phyloP scores from a whole-genome alignment of 2,113 vertebrate genomes.

The Drymodes brunneopygia region DNA sequence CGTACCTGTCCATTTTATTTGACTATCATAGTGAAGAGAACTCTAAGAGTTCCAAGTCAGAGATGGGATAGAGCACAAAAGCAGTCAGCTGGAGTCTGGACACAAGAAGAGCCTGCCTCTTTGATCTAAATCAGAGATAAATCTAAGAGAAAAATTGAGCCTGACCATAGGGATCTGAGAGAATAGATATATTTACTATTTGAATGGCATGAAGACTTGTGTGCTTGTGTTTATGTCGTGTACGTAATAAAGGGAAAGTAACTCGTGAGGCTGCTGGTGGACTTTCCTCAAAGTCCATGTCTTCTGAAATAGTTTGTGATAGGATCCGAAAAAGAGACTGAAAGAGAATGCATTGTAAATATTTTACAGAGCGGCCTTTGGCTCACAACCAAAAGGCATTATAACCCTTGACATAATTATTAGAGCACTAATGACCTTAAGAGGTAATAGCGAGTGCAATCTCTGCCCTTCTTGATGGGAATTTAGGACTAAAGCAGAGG shows the following conservation, averaged over 20 bases:
- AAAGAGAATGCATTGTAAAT: not conserved
- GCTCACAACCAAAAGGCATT: not conserved
- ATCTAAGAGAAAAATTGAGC: not conserved
- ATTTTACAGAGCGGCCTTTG: not conserved
- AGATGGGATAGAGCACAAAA: not conserved
- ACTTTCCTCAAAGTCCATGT: not conserved
- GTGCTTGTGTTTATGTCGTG: not conserved
- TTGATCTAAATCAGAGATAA: not conserved
- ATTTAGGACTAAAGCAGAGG: not conserved
- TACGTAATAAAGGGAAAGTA: rapidly evolving
- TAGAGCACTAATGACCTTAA: not conserved
- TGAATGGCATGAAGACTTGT: not conserved
- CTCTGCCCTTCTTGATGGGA: not conserved
- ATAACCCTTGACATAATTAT: not conserved
- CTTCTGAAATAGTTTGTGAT: not conserved
- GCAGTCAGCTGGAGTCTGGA: not conserved
- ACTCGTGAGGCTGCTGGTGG: rapidly evolving
- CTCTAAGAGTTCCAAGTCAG: not conserved
- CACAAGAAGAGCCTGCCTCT: not conserved
- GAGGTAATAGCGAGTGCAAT: not conserved
- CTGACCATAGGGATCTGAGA: not conserved
- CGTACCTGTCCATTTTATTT: not conserved
- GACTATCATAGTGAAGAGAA: not conserved
- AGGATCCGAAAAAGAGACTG: not conserved
- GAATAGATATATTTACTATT: not conserved